Evolutionary conservation across 2,888 invertebrate genomes (phyloP).

Genomic region (Ochropleura plecta): DNA sequence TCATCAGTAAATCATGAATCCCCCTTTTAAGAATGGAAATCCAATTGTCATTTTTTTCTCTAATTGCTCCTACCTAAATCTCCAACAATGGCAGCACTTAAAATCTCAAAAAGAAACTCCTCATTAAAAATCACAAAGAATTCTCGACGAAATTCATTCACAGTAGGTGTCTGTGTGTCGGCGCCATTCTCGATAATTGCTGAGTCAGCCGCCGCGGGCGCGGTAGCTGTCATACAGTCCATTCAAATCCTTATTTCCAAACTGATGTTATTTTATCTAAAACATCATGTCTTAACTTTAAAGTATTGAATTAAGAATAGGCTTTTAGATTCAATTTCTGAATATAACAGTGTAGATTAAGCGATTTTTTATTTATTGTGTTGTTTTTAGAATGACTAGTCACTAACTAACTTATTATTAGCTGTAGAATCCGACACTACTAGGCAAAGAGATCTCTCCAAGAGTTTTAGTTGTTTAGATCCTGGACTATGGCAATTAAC

Average conservation of each 20-base stretch:
- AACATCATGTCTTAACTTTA: background rate
- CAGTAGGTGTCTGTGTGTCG: slow-evolving; percentile 52
- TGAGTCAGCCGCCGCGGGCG: slow-evolving; percentile 62
- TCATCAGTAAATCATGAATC: background rate
- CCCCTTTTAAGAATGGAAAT: background rate
- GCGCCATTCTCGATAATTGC: slow-evolving; percentile 63
- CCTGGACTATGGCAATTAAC: no score
- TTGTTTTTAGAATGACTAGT: no score
- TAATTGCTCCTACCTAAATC: slow-evolving; percentile 21
- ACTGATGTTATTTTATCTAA: background rate
- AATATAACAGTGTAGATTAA: no score
- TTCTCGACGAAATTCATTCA: slow-evolving; percentile 46
- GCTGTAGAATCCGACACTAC: no score
- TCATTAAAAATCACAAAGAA: slow-evolving; percentile 55
- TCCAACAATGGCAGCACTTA: slow-evolving; percentile 21
- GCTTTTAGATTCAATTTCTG: no score
- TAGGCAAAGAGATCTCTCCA: no score
- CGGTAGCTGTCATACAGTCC: slow-evolving; percentile 22
- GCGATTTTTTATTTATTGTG: no score
- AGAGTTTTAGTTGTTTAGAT: no score
- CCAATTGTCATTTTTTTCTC: background rate
- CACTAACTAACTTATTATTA: no score
- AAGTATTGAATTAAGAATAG: no score
- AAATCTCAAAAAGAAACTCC: slow-evolving; percentile 34
- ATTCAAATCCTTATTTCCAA: slow-evolving; percentile 1